These are phyloP conservation scores for Passerina amoena DNA, from an alignment of 2,113 vertebrate species.

Conservation along the genomic window DNA sequence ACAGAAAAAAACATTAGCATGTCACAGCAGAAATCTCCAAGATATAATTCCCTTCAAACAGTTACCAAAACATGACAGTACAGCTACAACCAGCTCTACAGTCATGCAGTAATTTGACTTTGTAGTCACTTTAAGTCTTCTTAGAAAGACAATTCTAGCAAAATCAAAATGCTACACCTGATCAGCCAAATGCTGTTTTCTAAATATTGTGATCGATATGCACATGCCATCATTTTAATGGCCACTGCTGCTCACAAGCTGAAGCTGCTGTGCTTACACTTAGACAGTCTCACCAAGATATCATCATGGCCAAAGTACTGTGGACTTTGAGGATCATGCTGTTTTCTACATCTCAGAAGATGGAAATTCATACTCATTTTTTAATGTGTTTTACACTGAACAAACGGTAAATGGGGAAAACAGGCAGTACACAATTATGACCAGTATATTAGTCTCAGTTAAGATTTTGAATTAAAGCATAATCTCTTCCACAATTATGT, in stretches of 20 bases:
- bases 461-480: background rate
- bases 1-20: background rate
- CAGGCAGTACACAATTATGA: background rate
- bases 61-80: background rate
- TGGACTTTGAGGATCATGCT: background rate
- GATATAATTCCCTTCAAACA: background rate
- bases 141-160: background rate
- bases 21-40: background rate
- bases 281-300: background rate
- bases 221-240: background rate
- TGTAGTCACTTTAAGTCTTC: background rate
- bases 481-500: background rate
- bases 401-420: background rate
- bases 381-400: background rate
- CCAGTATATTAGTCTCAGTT: background rate
- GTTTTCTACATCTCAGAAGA: background rate
- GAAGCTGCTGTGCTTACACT: background rate
- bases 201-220: background rate
- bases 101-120: background rate
- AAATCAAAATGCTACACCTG: background rate
- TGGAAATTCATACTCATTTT: background rate
- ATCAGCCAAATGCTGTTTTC: background rate
- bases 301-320: no score
- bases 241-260: background rate
- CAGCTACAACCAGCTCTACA: background rate